A percentile compares a stretch with the other conserved stretches of the same genome.
Evolutionary conservation across 2,888 invertebrate species (phyloP).

Genomic region (Smittia sp.): DNA sequence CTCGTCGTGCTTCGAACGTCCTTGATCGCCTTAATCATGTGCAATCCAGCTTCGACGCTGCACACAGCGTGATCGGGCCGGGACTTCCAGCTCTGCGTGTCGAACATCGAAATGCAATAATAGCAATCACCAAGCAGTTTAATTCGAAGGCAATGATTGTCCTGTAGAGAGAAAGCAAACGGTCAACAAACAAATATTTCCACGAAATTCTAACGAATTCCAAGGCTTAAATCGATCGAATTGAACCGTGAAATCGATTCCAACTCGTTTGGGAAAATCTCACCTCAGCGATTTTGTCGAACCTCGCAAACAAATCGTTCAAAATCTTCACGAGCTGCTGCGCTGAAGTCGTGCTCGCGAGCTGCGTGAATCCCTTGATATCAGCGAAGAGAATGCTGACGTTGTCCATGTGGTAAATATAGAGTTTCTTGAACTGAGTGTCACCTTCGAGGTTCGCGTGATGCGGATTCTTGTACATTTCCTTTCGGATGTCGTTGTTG

Average conservation of each 20-base stretch:
- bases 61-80: conserved; percentile 82
- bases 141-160: conserved; percentile 84
- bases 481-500: conserved; percentile 86
- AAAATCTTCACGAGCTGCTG: conserved; percentile 83
- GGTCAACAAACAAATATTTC: background rate
- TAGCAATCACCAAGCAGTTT: conserved; percentile 90
- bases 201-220: background rate
- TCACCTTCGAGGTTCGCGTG: conserved; percentile 48
- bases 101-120: conserved; percentile 74
- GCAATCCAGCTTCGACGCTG: conserved; percentile 91
- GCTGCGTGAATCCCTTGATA: conserved; percentile 73
- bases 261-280: conserved; percentile 51
- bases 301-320: conserved; percentile 87
- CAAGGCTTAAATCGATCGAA: background rate
- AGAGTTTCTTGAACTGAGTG: conserved; percentile 90
- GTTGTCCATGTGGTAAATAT: conserved; percentile 93
- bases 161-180: conserved; percentile 59
- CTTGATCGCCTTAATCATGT: conserved; percentile 92
- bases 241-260: background rate
- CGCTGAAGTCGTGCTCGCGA: conserved; percentile 86
- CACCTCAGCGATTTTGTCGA: conserved; percentile 83
- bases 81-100: conserved; percentile 54
- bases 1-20: conserved; percentile 72
- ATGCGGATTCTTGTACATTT: conserved; percentile 57
- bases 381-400: conserved; percentile 95